Evolutionary conservation across 2,888 invertebrate species (phyloP).

Genomic region (Drosophila quasianomalipes): DNA sequence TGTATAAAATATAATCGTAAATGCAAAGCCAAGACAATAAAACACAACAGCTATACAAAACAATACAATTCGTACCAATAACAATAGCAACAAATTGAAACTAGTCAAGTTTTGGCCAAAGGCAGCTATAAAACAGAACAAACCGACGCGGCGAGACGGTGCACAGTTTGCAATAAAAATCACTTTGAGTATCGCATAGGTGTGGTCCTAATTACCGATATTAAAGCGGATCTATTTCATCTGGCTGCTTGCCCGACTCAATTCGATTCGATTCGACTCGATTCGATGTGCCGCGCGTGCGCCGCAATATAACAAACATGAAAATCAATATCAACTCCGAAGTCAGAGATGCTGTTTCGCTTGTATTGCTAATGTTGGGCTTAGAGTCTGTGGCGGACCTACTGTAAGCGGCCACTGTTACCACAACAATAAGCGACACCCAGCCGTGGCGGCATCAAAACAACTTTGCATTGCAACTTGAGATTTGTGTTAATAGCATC

Average conservation of each 20-base stretch:
- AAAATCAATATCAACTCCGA: constrained; percentile 54
- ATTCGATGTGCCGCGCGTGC: constrained; percentile 66
- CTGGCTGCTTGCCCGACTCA: constrained; percentile 41
- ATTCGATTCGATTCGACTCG: constrained; percentile 31
- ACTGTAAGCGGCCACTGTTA: constrained; percentile 51
- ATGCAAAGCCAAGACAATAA: constrained; percentile 51
- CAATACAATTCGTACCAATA: constrained; percentile 30
- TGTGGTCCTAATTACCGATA: constrained; percentile 83
- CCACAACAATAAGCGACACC: constrained; percentile 35
- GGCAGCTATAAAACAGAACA: constrained; percentile 70
- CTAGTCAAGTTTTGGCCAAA: constrained; percentile 79
- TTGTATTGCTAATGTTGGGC: constrained; percentile 17
- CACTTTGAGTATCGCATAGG: constrained; percentile 79
- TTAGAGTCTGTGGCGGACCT: constrained; percentile 12
- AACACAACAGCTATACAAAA: constrained; percentile 30
- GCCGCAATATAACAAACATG: constrained; percentile 27
- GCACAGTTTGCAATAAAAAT: constrained; percentile 64
- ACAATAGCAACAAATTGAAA: constrained; percentile 73
- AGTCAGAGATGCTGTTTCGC: constrained; percentile 23
- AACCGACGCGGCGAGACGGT: constrained; percentile 34
- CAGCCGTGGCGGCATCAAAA: constrained; percentile 36
- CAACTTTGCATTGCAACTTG: constrained; percentile 38
- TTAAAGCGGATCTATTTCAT: constrained; percentile 83
- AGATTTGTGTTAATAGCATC: constrained; percentile 83
- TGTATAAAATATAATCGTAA: constrained; percentile 9